Conservation (phyloP, 2,888 invertebrate species). For the Frankliniella fusca region DNA sequence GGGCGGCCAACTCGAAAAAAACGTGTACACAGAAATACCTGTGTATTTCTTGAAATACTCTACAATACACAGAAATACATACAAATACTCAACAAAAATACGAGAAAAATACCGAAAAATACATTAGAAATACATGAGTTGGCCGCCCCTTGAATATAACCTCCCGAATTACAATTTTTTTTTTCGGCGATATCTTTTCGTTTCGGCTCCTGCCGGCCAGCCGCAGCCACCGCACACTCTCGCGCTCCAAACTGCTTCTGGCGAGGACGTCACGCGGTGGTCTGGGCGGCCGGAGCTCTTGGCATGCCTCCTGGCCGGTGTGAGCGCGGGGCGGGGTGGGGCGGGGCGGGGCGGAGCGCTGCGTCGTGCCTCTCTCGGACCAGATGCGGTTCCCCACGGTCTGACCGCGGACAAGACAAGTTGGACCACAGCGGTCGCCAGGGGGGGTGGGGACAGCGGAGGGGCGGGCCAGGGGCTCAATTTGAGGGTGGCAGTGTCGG, state of each 20-base stretch:
- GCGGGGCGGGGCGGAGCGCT: not conserved
- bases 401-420: conserved; percentile 21
- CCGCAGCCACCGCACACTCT: not conserved
- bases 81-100: too few relatives aligned
- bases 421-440: conserved; percentile 9
- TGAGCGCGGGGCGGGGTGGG: not conserved
- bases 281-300: not conserved
- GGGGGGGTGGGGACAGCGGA: not conserved
- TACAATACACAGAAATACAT: too few relatives aligned
- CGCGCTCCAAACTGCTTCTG: too few relatives aligned
- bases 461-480: not conserved
- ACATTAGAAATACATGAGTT: too few relatives aligned
- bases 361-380: not conserved
- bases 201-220: too few relatives aligned
- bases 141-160: too few relatives aligned
- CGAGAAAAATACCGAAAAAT: too few relatives aligned
- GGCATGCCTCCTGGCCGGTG: not conserved
- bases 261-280: not conserved
- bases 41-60: too few relatives aligned
- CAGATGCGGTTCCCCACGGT: conserved; percentile 13
- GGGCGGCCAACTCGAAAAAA: too few relatives aligned
- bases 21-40: too few relatives aligned
- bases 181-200: too few relatives aligned
- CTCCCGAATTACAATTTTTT: too few relatives aligned
- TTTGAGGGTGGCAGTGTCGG: not conserved